Conservation (phyloP, 2,888 invertebrate genomes). For the Mythimna impura region DNA sequence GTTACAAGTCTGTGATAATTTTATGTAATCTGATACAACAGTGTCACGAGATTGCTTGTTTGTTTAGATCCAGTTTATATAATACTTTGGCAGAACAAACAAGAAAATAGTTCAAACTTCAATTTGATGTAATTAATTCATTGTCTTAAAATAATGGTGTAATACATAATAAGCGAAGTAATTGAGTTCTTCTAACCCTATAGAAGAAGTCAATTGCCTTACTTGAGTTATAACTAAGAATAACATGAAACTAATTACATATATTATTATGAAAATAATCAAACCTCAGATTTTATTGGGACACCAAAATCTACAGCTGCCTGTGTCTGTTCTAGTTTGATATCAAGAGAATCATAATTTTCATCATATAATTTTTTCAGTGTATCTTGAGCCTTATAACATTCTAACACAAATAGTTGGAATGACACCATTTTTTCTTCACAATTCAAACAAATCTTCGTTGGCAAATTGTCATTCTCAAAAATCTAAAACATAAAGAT, state of each 20-base stretch:
- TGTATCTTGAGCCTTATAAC: constrained; percentile 82
- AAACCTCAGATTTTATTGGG: constrained; percentile 82
- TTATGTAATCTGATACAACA: no score
- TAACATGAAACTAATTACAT: neutral
- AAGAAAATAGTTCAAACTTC: neutral
- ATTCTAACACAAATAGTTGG: constrained; percentile 85
- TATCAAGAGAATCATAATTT: constrained; percentile 59
- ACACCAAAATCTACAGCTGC: constrained; percentile 58
- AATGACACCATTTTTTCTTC: constrained; percentile 87
- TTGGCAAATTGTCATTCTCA: constrained; percentile 82
- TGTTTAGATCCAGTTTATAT: no score
- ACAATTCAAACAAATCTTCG: constrained; percentile 84
- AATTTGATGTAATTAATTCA: neutral
- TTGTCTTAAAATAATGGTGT: no score
- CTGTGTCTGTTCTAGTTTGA: constrained; percentile 73
- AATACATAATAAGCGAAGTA: no score
- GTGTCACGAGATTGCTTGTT: no score
- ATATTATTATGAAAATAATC: neutral
- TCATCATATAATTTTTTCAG: constrained; percentile 76
- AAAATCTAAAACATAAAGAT: constrained; percentile 74
- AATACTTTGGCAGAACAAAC: no score
- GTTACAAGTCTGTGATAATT: no score
- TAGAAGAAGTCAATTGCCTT: no score
- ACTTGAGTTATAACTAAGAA: no score
- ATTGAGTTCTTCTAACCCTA: no score